Evolutionary conservation across 1,140 invertebrate species (phyloP).

Genomic region (Cecropterus lyciades): DNA sequence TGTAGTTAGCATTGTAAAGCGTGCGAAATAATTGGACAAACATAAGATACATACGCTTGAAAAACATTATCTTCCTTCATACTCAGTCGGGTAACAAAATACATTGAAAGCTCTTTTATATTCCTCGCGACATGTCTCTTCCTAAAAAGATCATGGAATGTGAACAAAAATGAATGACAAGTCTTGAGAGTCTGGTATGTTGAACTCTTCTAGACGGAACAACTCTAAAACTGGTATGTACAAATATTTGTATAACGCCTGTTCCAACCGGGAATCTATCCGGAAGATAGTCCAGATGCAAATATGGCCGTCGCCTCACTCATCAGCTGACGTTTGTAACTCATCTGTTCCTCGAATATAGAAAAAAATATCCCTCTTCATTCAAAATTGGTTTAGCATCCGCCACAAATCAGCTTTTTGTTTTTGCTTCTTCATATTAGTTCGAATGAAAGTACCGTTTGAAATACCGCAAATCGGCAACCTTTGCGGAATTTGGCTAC

Average conservation of each 20-base stretch:
- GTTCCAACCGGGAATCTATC: conserved; percentile 14
- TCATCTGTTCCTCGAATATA: conserved; percentile 30
- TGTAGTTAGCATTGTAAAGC: too few species aligned
- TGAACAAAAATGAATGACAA: not conserved
- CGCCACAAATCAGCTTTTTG: conserved; percentile 47
- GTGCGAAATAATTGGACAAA: too few species aligned
- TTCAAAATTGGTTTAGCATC: conserved; percentile 52
- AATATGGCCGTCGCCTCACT: conserved; percentile 1
- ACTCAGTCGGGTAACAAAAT: too few species aligned
- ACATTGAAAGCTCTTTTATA: too few species aligned
- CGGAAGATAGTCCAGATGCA: conserved; percentile 28
- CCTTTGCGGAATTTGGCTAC: conserved; percentile 15
- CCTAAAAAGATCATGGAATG: not conserved
- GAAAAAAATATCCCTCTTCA: conserved; percentile 44
- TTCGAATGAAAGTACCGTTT: conserved; percentile 44
- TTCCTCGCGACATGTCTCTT: too few species aligned
- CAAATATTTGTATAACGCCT: conserved; percentile 27
- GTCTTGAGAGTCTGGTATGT: not conserved
- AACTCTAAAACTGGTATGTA: not conserved
- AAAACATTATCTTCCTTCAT: too few species aligned
- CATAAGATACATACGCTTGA: too few species aligned
- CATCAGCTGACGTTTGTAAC: conserved; percentile 41
- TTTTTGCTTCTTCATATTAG: conserved; percentile 40
- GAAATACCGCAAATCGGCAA: conserved; percentile 12
- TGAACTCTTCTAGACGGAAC: conserved; percentile 1